Conservation (phyloP, 2,797 vertebrate species). For the Jordanella pulchra region DNA sequence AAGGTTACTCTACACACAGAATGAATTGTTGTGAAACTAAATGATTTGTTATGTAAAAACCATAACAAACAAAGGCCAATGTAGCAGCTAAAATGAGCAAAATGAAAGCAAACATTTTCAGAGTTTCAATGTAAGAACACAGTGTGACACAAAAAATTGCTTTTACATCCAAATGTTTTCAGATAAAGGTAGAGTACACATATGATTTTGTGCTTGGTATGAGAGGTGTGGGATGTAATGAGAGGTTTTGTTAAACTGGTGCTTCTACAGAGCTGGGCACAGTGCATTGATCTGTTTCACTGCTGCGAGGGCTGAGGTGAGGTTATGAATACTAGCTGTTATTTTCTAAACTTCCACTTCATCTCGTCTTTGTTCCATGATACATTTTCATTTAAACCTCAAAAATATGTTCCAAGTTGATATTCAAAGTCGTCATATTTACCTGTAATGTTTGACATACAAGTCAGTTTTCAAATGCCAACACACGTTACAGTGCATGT, state of each 20-base stretch:
- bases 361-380: conserved; percentile 26
- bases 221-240: conserved; percentile 59
- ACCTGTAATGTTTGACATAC: not conserved
- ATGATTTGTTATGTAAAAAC: conserved; percentile 9
- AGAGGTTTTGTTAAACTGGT: conserved; percentile 58
- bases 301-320: conserved; percentile 65
- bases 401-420: conserved; percentile 23
- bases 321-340: conserved; percentile 73
- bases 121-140: conserved; percentile 29
- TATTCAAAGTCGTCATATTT: conserved; percentile 14
- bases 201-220: conserved; percentile 40
- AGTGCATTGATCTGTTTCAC: conserved; percentile 71
- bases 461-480: not conserved
- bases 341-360: conserved; percentile 53
- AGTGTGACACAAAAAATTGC: conserved; percentile 23
- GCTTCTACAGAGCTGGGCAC: conserved; percentile 59
- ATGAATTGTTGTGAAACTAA: conserved; percentile 1
- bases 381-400: conserved; percentile 12
- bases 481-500: not conserved
- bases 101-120: conserved; percentile 40
- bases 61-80: conserved; percentile 7
- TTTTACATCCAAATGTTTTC: conserved; percentile 29
- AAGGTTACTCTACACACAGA: not conserved
- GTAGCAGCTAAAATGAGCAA: conserved; percentile 17
- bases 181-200: conserved; percentile 5